Percentiles rank a stretch among this genome's conserved stretches.
These are phyloP conservation scores for Archocentrus centrarchus DNA, from an alignment of 2,113 vertebrate genomes.

Conservation along the genomic window DNA sequence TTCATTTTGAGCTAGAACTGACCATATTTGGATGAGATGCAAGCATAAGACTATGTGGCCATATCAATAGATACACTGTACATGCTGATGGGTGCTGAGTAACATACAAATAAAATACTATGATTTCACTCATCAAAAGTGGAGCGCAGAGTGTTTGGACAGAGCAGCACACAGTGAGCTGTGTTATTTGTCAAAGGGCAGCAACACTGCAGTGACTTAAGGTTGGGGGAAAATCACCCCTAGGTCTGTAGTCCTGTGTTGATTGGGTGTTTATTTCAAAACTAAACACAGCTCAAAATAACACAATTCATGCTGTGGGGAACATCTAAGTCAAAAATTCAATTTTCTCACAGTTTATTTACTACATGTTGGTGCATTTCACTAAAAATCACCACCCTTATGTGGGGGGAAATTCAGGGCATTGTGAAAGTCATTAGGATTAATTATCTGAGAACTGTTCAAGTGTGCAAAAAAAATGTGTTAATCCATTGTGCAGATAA, in stretches of 20 bases:
- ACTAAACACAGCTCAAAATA: neutral
- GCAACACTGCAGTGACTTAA: neutral
- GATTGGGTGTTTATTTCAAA: neutral
- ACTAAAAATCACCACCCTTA: neutral
- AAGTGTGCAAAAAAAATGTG: neutral
- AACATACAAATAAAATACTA: no score
- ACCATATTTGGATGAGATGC: no score
- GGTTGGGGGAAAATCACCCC: neutral
- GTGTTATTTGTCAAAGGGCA: no score
- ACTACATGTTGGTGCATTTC: neutral
- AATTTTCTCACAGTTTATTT: neutral
- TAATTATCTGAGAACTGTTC: slow-evolving; percentile 3
- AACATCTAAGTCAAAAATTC: neutral
- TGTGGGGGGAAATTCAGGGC: neutral
- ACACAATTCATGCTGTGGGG: neutral
- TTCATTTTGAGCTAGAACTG: no score
- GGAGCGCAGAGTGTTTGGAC: no score
- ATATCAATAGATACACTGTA: no score
- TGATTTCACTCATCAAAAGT: no score
- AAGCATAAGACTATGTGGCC: no score
- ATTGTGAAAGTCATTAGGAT: neutral
- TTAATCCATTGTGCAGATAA: neutral
- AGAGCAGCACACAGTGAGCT: no score
- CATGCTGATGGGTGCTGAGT: no score
- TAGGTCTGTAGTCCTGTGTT: neutral